Evolutionary conservation across 2,888 invertebrate genomes (phyloP).

Genomic region (Desoria tigrina): DNA sequence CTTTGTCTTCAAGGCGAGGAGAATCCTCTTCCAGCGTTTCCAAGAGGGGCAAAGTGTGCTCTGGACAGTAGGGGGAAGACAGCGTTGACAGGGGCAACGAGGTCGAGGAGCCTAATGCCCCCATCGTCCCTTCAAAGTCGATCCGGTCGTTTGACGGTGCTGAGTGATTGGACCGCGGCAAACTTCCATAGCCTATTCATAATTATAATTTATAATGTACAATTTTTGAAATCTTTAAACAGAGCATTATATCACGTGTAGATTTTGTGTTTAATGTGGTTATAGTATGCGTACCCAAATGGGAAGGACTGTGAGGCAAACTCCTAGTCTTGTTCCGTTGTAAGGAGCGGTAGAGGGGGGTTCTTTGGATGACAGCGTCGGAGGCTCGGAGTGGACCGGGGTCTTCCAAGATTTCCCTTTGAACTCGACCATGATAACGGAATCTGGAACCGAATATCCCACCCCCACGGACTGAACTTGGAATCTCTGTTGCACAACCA

Average conservation of each 20-base stretch:
- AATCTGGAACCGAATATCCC: constrained; percentile 76
- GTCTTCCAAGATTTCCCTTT: constrained; percentile 85
- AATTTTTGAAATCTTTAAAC: too few species aligned
- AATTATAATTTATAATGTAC: too few species aligned
- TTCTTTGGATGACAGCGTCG: constrained; percentile 60
- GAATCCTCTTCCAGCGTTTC: constrained; percentile 71
- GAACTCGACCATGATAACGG: constrained; percentile 87
- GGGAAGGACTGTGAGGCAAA: constrained; percentile 50
- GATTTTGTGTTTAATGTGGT: too few species aligned
- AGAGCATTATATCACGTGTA: too few species aligned
- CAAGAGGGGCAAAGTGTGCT: constrained; percentile 63
- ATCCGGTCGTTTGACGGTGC: constrained; percentile 60
- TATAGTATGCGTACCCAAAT: constrained; percentile 38
- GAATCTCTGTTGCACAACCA: constrained; percentile 51
- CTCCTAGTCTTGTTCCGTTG: constrained; percentile 51
- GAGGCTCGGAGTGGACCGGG: constrained; percentile 63
- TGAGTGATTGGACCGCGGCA: constrained; percentile 81
- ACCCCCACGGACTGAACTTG: constrained; percentile 51
- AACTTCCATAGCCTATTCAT: constrained; percentile 74
- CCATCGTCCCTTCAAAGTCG: constrained; percentile 57
- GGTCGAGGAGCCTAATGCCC: constrained; percentile 58
- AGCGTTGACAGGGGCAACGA: constrained; percentile 55
- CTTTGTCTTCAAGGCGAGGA: constrained; percentile 51
- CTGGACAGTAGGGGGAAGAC: constrained; percentile 63
- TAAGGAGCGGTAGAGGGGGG: constrained; percentile 52